Base-by-base conservation (phyloP, 92 coral and sea anemone genomes). In the Zoanthus solanderi region DNA sequence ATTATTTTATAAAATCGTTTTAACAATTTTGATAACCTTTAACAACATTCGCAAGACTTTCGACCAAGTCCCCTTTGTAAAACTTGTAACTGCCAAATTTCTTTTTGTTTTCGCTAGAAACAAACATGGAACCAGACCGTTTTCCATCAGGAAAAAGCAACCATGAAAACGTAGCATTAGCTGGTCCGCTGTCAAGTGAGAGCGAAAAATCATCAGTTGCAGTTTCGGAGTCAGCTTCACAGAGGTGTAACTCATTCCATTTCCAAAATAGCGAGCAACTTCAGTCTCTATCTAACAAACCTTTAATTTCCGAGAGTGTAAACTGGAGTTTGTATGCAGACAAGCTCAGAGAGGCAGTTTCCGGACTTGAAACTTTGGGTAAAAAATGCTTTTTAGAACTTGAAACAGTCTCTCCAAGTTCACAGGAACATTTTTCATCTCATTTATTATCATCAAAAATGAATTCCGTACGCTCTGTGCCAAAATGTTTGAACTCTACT, bases 251-350 rank as follows among this genome's bases (percentile, higher is more conserved):
- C 66, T 28, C 69, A n/a, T 5, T 17, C 0, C 30, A n/a, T 63
- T 63, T 63, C 9, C 31, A 18, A 63, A 63, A 63, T 0, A 17
- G 9, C 61, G 16, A 46, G 18, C 79, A 8, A n/a, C 17, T 2
- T 5, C 58, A 75, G 60, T 18, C 82, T 77, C 68, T 16, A 12
- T 23, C 68, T 5, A 12, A 45, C 63, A 80, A 17, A 3, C 45
- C 46, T 46, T 53, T 30, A 23, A 29, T 28, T 37, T 9, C 58
- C 28, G 85, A 66, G 6, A 8, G n/a, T 46, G 75, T 47, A 17
- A 81, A 81, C 0, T 81, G 85, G 85, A 71, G 15, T 17, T 23
- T 81, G 75, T 66, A 65, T 29, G 32, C 32, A 48, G 72, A 79
- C 42, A 48, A 79, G 48, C 72, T 79, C 58, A 65, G 52, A 45